Evolutionary conservation across 2,113 vertebrate species (phyloP), one percentile per base, ranked within the genome.

Genomic region (Psophia crepitans): DNA sequence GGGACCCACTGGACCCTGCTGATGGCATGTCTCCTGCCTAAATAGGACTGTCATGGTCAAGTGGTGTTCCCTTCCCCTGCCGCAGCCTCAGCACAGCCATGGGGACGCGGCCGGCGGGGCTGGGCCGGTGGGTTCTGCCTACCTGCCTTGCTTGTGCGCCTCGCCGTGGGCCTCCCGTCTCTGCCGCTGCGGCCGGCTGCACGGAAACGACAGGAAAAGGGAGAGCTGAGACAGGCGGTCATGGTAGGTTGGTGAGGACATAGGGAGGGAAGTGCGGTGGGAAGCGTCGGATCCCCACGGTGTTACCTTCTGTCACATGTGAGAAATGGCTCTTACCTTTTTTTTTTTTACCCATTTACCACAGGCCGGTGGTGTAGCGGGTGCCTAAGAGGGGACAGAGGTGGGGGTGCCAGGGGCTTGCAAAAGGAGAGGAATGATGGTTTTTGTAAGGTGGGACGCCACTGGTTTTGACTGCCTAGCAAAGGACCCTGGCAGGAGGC

Each of bases 101-200:
- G 2, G 54, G 13, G 6, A 4, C 13, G 22, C 0, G 9, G n/a
- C n/a, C 3, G 3, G 4, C 4, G 1, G 57, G 21, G 33, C n/a
- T 6, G 22, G 65, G 2, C 22, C 1, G 0, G 6, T 11, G 63
- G 41, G 48, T 9, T 61, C 15, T 11, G 19, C 98, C 95, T 92
- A 99, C 99, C 98, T 99, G 98, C 98, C 98, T 85, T 98, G 91
- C 95, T 99, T 99, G 87, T 98, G 98, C 30, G 58, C 94, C 69
- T 98, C 98, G 12, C 97, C 96, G 0, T 95, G 97, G 23, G 97
- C 97, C 73, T 99, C 98, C 92, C 98, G 98, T 60, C 98, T 97
- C 57, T 97, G 97, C 87, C 97, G 97, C 89, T 98, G 98, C 8
- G 94, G 96, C 74, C 91, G 93, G 92, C 97, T 97, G 78, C 56